phyloP scores from a whole-genome alignment of 1,140 invertebrate species.

The Drosophila azteca region DNA sequence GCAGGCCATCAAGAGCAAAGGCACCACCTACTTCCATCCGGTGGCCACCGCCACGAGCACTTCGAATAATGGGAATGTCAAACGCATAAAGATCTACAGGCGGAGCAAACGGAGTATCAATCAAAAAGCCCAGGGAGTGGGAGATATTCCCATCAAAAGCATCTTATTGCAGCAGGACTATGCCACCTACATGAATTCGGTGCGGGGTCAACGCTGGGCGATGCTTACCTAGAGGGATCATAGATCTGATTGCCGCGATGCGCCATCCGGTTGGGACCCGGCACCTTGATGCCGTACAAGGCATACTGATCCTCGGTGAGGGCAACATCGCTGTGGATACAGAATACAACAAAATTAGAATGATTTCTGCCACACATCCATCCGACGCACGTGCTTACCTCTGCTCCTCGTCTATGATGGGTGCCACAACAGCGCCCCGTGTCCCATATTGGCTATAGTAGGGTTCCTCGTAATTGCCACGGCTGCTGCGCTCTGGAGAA shows the following conservation, averaged over 20 bases:
- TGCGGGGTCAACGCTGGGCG: constrained; percentile 9
- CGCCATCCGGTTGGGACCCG: constrained; percentile 84
- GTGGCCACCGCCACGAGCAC: constrained; percentile 78
- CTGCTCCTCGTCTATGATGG: constrained; percentile 95
- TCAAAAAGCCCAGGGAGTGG: background rate
- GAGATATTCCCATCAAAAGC: background rate
- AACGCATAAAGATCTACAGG: constrained; percentile 78
- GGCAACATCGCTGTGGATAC: constrained; percentile 87
- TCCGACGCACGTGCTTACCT: constrained; percentile 75
- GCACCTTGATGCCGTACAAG: constrained; percentile 89
- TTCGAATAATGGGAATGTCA: constrained; percentile 53
- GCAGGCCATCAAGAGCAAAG: constrained; percentile 87
- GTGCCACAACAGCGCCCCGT: constrained; percentile 90
- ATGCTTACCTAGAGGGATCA: constrained; percentile 79
- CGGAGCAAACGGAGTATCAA: constrained; percentile 48
- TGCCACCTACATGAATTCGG: constrained; percentile 40
- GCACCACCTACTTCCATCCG: constrained; percentile 77
- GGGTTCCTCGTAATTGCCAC: constrained; percentile 91
- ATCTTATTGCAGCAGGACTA: constrained; percentile 49
- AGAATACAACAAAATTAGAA: background rate
- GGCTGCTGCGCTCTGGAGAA: constrained; percentile 91
- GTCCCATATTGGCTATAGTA: constrained; percentile 92
- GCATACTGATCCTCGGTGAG: constrained; percentile 91
- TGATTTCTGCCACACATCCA: background rate
- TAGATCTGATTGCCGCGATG: constrained; percentile 82